phyloP scores from a whole-genome alignment of 2,113 vertebrate species.

The Cricetomys ansorgei region DNA sequence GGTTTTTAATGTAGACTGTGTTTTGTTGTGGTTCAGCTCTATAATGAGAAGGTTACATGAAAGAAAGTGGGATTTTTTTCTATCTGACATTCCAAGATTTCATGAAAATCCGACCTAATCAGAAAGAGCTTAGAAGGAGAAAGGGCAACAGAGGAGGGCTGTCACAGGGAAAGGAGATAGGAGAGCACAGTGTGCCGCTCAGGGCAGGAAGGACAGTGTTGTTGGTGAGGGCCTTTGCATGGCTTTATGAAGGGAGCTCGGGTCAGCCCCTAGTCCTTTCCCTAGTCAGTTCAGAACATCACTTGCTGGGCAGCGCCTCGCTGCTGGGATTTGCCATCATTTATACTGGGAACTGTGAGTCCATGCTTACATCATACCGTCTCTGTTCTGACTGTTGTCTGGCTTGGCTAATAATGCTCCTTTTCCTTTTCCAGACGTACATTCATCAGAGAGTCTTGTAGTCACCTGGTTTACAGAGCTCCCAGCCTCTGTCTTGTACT shows the following conservation, averaged over 20 bases:
- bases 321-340: neutral
- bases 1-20: neutral
- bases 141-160: neutral
- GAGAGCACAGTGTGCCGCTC: neutral
- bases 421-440: neutral
- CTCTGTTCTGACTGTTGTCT: neutral
- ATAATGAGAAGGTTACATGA: constrained; percentile 15
- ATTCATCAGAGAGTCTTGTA: neutral
- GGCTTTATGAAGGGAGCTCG: neutral
- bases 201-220: neutral
- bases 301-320: neutral
- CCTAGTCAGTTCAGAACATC: neutral
- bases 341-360: neutral
- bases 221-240: neutral
- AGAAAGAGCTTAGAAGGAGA: neutral
- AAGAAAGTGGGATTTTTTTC: constrained; percentile 32
- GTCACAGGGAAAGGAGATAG: neutral
- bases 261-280: neutral
- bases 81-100: constrained; percentile 8
- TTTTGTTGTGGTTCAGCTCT: neutral
- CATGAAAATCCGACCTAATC: neutral
- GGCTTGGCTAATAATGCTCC: neutral
- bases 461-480: neutral
- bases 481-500: neutral
- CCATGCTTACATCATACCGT: neutral